These are phyloP conservation scores for Graptemys geographica DNA, from an alignment of 2,797 vertebrate genomes.

Conservation along the genomic window DNA sequence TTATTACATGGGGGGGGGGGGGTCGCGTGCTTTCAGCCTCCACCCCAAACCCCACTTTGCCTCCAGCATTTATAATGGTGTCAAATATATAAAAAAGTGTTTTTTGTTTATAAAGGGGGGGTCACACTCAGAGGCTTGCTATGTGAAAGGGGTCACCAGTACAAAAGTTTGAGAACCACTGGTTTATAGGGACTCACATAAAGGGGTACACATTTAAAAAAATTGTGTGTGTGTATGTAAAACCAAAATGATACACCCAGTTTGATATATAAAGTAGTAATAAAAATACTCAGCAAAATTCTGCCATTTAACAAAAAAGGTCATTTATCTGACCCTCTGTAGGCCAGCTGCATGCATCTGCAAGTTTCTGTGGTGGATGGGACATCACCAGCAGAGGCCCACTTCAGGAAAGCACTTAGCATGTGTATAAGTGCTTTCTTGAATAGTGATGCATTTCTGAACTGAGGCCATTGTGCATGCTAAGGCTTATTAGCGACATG, in stretches of 20 bases:
- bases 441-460: not conserved
- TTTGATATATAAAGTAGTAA: not conserved
- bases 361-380: not conserved
- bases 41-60: too few species aligned
- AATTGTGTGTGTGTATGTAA: not conserved
- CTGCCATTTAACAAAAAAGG: not conserved
- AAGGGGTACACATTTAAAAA: not conserved
- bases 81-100: too few species aligned
- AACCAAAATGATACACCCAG: not conserved
- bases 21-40: too few species aligned
- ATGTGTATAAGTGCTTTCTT: not conserved
- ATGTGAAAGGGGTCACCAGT: too few species aligned
- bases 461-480: not conserved
- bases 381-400: not conserved
- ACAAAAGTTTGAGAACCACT: not conserved
- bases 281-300: not conserved
- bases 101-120: too few species aligned
- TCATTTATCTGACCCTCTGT: not conserved
- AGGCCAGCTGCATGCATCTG: rapidly evolving
- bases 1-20: too few species aligned
- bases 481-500: not conserved
- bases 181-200: not conserved
- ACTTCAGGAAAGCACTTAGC: not conserved
- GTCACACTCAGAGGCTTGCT: too few species aligned
- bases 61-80: too few species aligned